phyloP scores from a whole-genome alignment of 2,797 vertebrate species.

The Scarus forsteni region DNA sequence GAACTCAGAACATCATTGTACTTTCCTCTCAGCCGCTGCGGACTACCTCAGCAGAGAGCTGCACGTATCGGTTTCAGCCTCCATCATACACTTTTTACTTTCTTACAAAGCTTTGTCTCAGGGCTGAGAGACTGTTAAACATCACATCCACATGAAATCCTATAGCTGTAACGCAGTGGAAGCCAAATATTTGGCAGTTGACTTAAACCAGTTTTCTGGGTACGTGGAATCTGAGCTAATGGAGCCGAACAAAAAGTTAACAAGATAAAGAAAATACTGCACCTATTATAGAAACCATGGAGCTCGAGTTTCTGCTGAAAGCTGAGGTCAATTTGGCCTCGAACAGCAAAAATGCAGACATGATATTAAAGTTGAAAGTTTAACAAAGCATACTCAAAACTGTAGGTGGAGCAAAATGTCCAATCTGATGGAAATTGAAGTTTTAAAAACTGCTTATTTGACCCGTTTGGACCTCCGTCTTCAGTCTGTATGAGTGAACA shows the following conservation, averaged over 20 bases:
- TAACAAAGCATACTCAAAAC: neutral
- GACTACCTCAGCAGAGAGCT: conserved; percentile 41
- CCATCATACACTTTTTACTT: conserved; percentile 24
- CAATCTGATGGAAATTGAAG: neutral
- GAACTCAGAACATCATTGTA: conserved; percentile 46
- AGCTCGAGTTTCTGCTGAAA: conserved; percentile 46
- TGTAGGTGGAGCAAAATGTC: neutral
- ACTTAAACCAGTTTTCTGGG: conserved; percentile 51
- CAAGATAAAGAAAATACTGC: conserved; percentile 30
- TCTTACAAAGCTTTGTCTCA: conserved; percentile 46
- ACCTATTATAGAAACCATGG: conserved; percentile 15
- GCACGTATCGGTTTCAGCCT: conserved; percentile 48
- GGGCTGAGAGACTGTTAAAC: conserved; percentile 33
- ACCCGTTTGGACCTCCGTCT: no score
- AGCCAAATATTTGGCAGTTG: conserved; percentile 59
- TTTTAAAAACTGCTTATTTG: neutral
- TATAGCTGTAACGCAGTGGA: conserved; percentile 47
- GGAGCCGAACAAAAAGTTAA: conserved; percentile 38
- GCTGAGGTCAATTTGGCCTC: neutral
- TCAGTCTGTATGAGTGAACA: no score
- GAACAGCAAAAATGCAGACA: conserved; percentile 3
- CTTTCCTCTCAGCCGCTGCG: conserved; percentile 26
- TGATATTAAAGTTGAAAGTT: neutral
- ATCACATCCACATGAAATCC: conserved; percentile 50
- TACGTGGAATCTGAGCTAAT: conserved; percentile 22